Conservation (phyloP, 2,888 invertebrate species). For the Patella caerulea region DNA sequence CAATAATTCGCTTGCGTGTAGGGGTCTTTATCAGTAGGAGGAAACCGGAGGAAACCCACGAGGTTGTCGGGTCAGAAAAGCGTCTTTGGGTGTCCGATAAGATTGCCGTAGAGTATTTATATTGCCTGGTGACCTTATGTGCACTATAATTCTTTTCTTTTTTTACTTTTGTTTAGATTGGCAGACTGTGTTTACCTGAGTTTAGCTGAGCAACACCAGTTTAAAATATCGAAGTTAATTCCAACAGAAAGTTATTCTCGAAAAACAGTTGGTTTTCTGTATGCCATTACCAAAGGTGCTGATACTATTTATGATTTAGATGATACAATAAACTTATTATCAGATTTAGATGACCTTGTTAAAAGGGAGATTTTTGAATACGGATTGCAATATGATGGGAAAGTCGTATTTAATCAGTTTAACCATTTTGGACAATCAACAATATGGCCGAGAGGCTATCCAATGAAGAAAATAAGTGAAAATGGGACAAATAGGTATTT, state of each 20-base stretch:
- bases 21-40: too few species aligned
- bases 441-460: slow-evolving; percentile 4
- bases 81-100: too few species aligned
- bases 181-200: slow-evolving; percentile 23
- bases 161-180: slow-evolving; percentile 15
- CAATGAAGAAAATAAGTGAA: not conserved
- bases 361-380: not conserved
- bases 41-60: too few species aligned
- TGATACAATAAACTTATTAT: slow-evolving; percentile 23
- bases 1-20: too few species aligned
- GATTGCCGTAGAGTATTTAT: too few species aligned
- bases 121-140: too few species aligned
- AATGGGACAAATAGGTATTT: slow-evolving; percentile 23
- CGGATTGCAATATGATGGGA: slow-evolving; percentile 20
- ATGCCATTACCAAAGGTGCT: slow-evolving; percentile 26
- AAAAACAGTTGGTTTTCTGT: slow-evolving; percentile 26
- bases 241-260: slow-evolving; percentile 24
- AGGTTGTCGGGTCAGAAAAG: too few species aligned
- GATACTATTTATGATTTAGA: slow-evolving; percentile 29
- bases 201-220: slow-evolving; percentile 6
- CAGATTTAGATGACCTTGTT: slow-evolving; percentile 21
- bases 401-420: slow-evolving; percentile 13
- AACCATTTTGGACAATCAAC: not conserved
- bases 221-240: not conserved
- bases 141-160: not conserved